Conservation (phyloP, 2,797 vertebrate species). For the Lerista edwardsae region DNA sequence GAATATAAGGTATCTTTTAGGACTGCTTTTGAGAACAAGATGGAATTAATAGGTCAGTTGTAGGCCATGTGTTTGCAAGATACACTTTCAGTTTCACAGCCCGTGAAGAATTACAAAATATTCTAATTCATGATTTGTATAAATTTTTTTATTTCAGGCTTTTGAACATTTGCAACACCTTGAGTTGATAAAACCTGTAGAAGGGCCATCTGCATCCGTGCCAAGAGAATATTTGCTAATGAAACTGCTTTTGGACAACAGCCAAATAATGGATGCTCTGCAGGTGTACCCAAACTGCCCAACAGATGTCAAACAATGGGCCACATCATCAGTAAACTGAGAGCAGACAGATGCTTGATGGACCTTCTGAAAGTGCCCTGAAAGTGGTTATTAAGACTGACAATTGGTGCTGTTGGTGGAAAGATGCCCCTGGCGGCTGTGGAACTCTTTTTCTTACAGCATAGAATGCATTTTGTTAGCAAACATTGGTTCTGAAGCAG, state of each 20-base stretch:
- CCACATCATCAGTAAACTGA: slow-evolving; percentile 83
- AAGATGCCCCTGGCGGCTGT: not conserved
- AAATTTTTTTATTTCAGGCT: slow-evolving; percentile 51
- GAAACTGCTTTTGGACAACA: slow-evolving; percentile 89
- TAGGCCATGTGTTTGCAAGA: not conserved
- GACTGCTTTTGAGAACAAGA: not conserved
- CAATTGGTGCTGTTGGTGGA: not conserved
- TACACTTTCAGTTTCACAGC: not conserved
- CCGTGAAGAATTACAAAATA: not conserved
- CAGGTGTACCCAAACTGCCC: slow-evolving; percentile 96
- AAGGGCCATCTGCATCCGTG: slow-evolving; percentile 77
- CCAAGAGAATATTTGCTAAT: slow-evolving; percentile 91
- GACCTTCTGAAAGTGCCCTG: rapidly evolving
- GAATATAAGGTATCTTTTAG: not conserved
- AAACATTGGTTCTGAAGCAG: not conserved
- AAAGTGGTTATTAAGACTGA: not conserved
- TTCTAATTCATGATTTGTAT: not conserved
- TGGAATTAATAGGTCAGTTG: not conserved
- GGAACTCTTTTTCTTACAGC: slow-evolving; percentile 34
- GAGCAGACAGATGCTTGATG: slow-evolving; percentile 41
- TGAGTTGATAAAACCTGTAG: slow-evolving; percentile 84
- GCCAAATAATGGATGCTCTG: slow-evolving; percentile 92
- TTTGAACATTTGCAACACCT: slow-evolving; percentile 89
- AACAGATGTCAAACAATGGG: slow-evolving; percentile 93
- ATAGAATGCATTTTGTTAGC: not conserved